phyloP scores from a whole-genome alignment of 2,797 vertebrate species.

The Agapornis canus region DNA sequence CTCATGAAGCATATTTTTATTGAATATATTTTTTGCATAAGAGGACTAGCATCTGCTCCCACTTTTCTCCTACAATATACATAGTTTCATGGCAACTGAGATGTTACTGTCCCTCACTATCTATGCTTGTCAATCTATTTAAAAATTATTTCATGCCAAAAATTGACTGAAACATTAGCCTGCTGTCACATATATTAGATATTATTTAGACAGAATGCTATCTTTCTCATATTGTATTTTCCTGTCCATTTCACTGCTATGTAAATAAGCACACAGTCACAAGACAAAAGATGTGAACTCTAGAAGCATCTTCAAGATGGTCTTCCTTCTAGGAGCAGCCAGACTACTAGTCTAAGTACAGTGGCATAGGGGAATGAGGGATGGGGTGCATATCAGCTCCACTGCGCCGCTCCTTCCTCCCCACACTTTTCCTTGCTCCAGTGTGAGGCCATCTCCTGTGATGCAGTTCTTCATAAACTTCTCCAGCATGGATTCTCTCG shows the following conservation, averaged over 20 bases:
- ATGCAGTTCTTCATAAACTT: background rate
- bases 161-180: background rate
- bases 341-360: background rate
- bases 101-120: background rate
- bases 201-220: background rate
- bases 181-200: background rate
- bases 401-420: rapidly evolving
- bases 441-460: rapidly evolving
- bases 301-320: background rate
- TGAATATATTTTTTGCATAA: background rate
- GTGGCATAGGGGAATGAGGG: rapidly evolving
- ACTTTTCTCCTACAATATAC: background rate
- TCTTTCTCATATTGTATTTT: background rate
- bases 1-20: background rate
- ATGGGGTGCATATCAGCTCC: background rate
- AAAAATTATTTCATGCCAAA: background rate
- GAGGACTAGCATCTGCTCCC: background rate
- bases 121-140: background rate
- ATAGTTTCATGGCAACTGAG: background rate
- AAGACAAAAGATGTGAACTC: background rate
- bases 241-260: background rate
- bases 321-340: background rate
- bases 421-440: background rate
- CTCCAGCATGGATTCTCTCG: background rate
- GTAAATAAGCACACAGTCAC: background rate